Evolutionary conservation across 92 coral and sea anemone genomes (phyloP).

Genomic region (Porites rus): DNA sequence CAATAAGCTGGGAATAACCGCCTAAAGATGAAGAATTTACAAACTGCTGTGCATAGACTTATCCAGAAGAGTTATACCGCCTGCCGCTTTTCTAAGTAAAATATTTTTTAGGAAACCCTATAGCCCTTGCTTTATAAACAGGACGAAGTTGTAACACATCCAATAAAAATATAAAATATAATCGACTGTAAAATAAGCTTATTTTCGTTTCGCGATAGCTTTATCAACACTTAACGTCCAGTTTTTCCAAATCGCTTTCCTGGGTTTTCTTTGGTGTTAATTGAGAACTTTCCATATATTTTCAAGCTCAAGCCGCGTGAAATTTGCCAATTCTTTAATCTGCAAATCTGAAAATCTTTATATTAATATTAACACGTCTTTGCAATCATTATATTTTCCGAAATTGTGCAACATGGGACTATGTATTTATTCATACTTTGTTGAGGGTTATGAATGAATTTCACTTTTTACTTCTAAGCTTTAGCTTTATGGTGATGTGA

Average conservation of each 20-base stretch:
- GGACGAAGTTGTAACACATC: no score
- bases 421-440: neutral
- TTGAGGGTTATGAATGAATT: neutral
- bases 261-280: slow-evolving; percentile 14
- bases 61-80: neutral
- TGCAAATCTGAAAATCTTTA: neutral
- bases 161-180: no score
- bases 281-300: neutral
- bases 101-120: no score
- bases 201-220: no score
- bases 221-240: no score
- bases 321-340: slow-evolving; percentile 2
- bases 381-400: neutral
- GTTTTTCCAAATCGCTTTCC: neutral
- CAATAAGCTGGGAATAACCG: no score
- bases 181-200: no score
- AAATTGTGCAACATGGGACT: neutral
- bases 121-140: no score
- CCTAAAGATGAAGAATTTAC: no score
- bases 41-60: neutral
- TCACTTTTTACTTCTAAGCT: neutral
- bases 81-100: neutral
- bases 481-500: neutral
- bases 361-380: slow-evolving; percentile 3
- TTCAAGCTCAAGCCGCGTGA: neutral